Evolutionary conservation across 2,888 invertebrate genomes (phyloP), one percentile per base, ranked within the genome.

Genomic region (Invenusta paracnida): DNA sequence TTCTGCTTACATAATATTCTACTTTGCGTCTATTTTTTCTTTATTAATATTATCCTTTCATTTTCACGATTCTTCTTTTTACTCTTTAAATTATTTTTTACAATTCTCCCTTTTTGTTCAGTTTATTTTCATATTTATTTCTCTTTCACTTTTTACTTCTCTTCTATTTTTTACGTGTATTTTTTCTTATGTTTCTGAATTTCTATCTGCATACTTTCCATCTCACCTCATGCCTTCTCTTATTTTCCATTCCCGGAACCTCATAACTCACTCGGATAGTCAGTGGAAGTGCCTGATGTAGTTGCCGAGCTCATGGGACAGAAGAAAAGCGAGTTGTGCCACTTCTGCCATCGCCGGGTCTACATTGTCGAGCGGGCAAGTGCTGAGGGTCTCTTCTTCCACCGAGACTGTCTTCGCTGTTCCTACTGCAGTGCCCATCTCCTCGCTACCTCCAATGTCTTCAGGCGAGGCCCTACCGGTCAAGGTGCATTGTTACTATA

Each of bases 301-400:
- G 73, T 73, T 5, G 73, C 73, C 73, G 73, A 73, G 27, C 23
- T 73, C 2, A 73, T 73, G 73, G 73, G 73, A 2, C 82, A 82
- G 28, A 30, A 29, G 82, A 90, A 90, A 87, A 66, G 85, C 0
- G 91, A 91, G 87, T 87, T 89, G 89, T 96, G 94, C 92, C 96
- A 94, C 93, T 96, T 96, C 92, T 98, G 98, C 92, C 94, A 94
- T 85, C 95, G 95, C 91, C 94, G 95, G 81, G 97, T 98, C 85
- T 98, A 98, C 91, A 94, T 97, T 30, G 96, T 97, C 93, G 97
- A 98, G 92, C 94, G 95, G 88, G 94, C 96, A 88, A 94, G 94
- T 81, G 96, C 96, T 0, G 96, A 96, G 93, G 96, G 96, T 23
- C 93, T 95, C 89, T 95, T 95, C 90, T 94, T 97, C 91, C 97